A percentile compares a stretch with the other conserved stretches of the same genome.
These are phyloP conservation scores for Lithobates pipiens DNA, from an alignment of 2,797 vertebrate species.

Conservation along the genomic window DNA sequence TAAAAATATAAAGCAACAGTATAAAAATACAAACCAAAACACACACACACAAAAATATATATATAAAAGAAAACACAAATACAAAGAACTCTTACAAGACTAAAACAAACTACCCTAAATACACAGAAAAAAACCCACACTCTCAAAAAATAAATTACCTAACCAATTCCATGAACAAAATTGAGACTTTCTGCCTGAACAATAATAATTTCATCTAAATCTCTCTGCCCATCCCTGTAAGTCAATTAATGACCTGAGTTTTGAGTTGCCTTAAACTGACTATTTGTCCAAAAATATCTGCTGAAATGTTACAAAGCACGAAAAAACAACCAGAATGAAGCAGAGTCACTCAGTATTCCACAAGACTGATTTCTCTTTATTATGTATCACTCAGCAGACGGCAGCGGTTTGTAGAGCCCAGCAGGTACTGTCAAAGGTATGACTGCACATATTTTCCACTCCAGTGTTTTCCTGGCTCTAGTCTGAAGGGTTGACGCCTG, in stretches of 20 bases:
- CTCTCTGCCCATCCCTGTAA: not conserved
- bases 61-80: too few relatives aligned
- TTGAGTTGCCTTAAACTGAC: not conserved
- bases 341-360: not conserved
- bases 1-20: too few relatives aligned
- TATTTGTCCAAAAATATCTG: not conserved
- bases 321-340: not conserved
- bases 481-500: not conserved
- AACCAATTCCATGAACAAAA: not conserved
- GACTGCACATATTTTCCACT: slow-evolving; percentile 1
- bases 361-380: not conserved
- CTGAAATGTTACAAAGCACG: not conserved
- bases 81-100: too few relatives aligned
- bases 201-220: not conserved
- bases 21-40: too few relatives aligned
- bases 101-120: too few relatives aligned
- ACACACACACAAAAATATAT: too few relatives aligned
- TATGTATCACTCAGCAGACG: not conserved
- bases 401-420: slow-evolving; percentile 2
- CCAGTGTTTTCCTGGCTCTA: not conserved
- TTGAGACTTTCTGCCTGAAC: not conserved
- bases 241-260: not conserved
- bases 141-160: too few relatives aligned
- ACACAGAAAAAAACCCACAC: not conserved
- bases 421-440: slow-evolving; percentile 3